phyloP scores from a whole-genome alignment of 2,797 vertebrate genomes.

The Ataeniobius toweri region DNA sequence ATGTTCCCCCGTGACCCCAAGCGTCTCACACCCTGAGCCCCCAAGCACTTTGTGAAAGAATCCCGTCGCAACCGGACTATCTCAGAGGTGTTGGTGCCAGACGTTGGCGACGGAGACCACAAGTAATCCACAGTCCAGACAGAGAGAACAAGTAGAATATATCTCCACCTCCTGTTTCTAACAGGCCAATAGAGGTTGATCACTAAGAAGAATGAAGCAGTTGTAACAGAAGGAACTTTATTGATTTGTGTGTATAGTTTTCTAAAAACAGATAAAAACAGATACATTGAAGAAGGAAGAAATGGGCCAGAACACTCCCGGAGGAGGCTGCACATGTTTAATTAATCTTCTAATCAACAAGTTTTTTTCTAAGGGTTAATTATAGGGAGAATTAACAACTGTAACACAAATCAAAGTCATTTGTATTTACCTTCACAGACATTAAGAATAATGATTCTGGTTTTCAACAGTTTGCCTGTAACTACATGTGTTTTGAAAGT shows the following conservation, averaged over 20 bases:
- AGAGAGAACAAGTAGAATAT: constrained; percentile 38
- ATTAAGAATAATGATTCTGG: constrained; percentile 40
- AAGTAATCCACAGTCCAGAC: constrained; percentile 41
- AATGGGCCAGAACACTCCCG: constrained; percentile 17
- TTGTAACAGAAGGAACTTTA: constrained; percentile 42
- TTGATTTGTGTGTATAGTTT: constrained; percentile 41
- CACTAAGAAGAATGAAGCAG: constrained; percentile 35
- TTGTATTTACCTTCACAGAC: constrained; percentile 52
- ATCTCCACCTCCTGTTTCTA: constrained; percentile 60
- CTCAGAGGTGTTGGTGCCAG: constrained; percentile 10
- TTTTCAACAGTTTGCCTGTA: constrained; percentile 44
- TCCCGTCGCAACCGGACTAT: constrained; percentile 14
- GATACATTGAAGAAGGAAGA: constrained; percentile 8
- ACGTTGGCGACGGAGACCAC: constrained; percentile 40
- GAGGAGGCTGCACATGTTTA: constrained; percentile 22
- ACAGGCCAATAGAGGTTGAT: constrained; percentile 76
- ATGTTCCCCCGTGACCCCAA: constrained; percentile 99
- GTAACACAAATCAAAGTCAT: constrained; percentile 37
- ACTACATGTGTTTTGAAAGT: constrained; percentile 55
- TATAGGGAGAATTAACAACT: constrained; percentile 29
- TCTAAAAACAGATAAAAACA: constrained; percentile 35
- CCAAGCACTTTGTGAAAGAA: background rate
- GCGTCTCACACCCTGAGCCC: constrained; percentile 90
- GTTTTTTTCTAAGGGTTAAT: constrained; percentile 53
- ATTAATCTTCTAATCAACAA: constrained; percentile 27